These are phyloP conservation scores for Platycheirus albimanus DNA, from an alignment of 2,888 invertebrate species.

Conservation along the genomic window DNA sequence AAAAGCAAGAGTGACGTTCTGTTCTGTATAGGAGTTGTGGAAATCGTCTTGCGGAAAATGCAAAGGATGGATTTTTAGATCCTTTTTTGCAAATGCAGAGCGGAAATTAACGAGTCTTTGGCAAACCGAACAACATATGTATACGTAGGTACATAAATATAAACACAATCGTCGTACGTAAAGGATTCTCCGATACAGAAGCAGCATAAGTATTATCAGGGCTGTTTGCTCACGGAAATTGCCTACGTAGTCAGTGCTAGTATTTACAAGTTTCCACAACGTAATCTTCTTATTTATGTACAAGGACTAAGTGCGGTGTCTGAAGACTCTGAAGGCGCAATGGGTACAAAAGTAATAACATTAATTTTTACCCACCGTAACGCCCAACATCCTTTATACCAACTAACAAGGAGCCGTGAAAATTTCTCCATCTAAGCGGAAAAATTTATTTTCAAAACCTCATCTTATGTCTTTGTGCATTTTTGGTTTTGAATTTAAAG, in stretches of 20 bases:
- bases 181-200: constrained; percentile 33
- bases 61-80: constrained; percentile 66
- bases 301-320: constrained; percentile 75
- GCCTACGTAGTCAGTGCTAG: constrained; percentile 71
- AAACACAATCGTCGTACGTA: constrained; percentile 31
- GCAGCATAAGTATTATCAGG: constrained; percentile 49
- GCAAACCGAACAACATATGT: constrained; percentile 52
- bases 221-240: constrained; percentile 68
- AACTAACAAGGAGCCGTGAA: constrained; percentile 60
- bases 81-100: constrained; percentile 57
- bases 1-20: constrained; percentile 56
- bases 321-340: constrained; percentile 64
- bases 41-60: constrained; percentile 67
- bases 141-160: constrained; percentile 7
- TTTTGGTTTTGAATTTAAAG: constrained; percentile 34
- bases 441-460: constrained; percentile 66
- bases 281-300: constrained; percentile 77
- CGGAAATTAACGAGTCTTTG: constrained; percentile 73
- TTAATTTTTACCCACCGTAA: constrained; percentile 75
- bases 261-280: constrained; percentile 76
- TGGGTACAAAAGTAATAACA: constrained; percentile 76
- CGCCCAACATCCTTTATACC: constrained; percentile 26
- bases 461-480: constrained; percentile 48
- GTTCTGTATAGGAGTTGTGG: constrained; percentile 47
- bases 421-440: constrained; percentile 69